These are phyloP conservation scores for Pantherophis guttatus DNA, from an alignment of 2,113 vertebrate genomes.

Conservation along the genomic window DNA sequence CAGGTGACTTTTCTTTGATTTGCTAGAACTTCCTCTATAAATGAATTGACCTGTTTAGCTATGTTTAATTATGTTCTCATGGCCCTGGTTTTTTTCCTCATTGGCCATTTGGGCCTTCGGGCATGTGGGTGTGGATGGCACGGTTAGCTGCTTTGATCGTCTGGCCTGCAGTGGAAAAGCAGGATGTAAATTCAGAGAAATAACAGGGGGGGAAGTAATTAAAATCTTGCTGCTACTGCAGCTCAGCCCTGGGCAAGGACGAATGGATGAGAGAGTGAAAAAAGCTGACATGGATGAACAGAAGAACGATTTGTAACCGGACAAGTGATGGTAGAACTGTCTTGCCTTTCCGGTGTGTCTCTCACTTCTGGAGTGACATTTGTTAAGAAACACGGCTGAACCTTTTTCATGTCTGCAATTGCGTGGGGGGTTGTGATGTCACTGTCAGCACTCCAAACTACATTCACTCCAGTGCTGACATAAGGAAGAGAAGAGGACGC, in stretches of 20 bases:
- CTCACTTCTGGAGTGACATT: not conserved
- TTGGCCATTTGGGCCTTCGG: not conserved
- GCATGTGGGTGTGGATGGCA: not conserved
- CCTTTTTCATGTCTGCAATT: not conserved
- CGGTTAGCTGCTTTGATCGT: not conserved
- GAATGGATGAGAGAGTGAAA: not conserved
- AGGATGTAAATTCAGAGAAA: not conserved
- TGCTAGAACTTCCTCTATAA: not conserved
- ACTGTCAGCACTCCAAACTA: too few species aligned
- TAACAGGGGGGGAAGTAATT: not conserved
- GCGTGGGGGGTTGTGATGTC: not conserved
- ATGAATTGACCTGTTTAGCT: not conserved
- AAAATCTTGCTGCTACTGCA: not conserved
- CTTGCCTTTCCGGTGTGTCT: not conserved
- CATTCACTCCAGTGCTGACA: too few species aligned
- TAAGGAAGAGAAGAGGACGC: too few species aligned
- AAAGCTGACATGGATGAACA: not conserved
- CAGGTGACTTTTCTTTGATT: not conserved
- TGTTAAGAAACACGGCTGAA: not conserved
- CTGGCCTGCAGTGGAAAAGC: not conserved
- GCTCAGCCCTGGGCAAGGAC: not conserved
- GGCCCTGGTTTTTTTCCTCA: not conserved
- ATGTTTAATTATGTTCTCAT: not conserved
- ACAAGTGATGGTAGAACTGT: not conserved
- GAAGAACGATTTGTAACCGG: not conserved